Percentiles rank a stretch among this genome's conserved stretches.
phyloP scores from a whole-genome alignment of 1,140 invertebrate species.

The Potamilus streckersoni region DNA sequence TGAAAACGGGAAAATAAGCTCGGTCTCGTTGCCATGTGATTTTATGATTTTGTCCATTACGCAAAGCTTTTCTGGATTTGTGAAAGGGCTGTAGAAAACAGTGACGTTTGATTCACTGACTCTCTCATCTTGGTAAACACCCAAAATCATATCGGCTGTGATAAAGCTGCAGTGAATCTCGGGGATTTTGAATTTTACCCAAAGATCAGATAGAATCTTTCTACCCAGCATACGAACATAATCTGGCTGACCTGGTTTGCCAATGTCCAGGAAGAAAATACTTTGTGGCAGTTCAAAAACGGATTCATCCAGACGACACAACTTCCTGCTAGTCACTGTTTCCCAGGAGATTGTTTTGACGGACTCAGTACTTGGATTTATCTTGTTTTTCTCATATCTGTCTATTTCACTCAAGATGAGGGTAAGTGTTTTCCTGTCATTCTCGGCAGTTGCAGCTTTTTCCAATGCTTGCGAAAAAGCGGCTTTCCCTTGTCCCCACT shows the following conservation, averaged over 20 bases:
- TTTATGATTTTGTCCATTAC: conserved; percentile 36
- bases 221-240: conserved; percentile 27
- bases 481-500: conserved; percentile 20
- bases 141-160: conserved; percentile 43
- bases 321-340: conserved; percentile 12
- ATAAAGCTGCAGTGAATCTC: conserved; percentile 47
- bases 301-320: conserved; percentile 28
- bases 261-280: conserved; percentile 38
- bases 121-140: conserved; percentile 36
- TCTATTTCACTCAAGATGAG: conserved; percentile 31
- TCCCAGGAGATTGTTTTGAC: conserved; percentile 18
- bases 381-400: conserved; percentile 29
- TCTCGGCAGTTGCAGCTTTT: not conserved
- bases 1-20: conserved; percentile 43
- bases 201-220: conserved; percentile 39
- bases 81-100: conserved; percentile 35
- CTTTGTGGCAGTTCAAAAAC: conserved; percentile 35
- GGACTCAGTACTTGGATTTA: not conserved
- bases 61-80: conserved; percentile 36
- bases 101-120: conserved; percentile 32
- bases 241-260: conserved; percentile 10
- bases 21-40: conserved; percentile 13
- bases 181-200: conserved; percentile 38
- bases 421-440: conserved; percentile 34
- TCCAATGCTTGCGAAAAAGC: conserved; percentile 24